These are phyloP conservation scores for Kradibia gibbosae DNA, from an alignment of 1,140 invertebrate species.

Conservation along the genomic window DNA sequence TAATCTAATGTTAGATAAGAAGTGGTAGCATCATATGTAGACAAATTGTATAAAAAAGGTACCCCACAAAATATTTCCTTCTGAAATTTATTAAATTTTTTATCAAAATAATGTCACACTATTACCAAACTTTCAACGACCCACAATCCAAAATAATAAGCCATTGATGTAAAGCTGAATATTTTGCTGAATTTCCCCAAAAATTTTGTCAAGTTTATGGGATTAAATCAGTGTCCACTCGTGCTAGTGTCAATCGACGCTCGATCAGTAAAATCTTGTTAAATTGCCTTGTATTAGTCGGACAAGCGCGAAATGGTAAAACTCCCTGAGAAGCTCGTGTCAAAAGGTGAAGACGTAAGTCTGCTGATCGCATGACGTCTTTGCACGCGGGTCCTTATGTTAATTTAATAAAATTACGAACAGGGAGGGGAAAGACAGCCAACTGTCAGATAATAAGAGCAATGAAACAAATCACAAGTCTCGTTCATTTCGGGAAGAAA, in stretches of 20 bases:
- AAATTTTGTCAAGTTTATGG: too few relatives aligned
- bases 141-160: too few relatives aligned
- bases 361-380: neutral
- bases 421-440: slow-evolving; percentile 44
- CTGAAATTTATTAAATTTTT: neutral
- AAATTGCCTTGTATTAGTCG: slow-evolving; percentile 10
- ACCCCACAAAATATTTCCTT: neutral
- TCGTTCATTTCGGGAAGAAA: slow-evolving; percentile 47
- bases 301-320: slow-evolving; percentile 32
- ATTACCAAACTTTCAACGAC: too few relatives aligned
- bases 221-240: too few relatives aligned
- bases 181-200: slow-evolving; percentile 5
- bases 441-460: slow-evolving; percentile 73
- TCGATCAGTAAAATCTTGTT: slow-evolving; percentile 40
- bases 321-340: slow-evolving; percentile 61
- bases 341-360: slow-evolving; percentile 58
- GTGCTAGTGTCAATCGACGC: slow-evolving; percentile 7
- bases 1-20: too few relatives aligned
- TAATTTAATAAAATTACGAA: slow-evolving; percentile 71
- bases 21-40: too few relatives aligned
- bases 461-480: slow-evolving; percentile 63
- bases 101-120: neutral
- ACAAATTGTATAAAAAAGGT: too few relatives aligned
- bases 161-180: neutral
- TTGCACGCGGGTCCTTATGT: slow-evolving; percentile 62